phyloP scores from a whole-genome alignment of 2,797 vertebrate genomes.

The Etheostoma perlongum region DNA sequence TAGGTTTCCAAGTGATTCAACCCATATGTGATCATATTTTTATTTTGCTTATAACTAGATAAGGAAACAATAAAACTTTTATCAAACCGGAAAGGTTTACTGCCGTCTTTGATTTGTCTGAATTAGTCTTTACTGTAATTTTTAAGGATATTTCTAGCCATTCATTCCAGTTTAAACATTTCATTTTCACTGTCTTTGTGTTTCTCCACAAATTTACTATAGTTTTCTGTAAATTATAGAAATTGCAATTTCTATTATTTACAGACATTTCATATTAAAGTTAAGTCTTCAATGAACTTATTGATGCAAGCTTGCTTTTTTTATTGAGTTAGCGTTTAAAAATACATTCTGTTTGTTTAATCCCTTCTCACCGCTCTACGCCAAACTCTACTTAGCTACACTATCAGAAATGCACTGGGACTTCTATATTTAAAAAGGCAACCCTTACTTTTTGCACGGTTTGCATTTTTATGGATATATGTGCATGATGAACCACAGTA shows the following conservation, averaged over 20 bases:
- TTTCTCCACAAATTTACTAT: too few relatives aligned
- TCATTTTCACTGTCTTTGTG: too few relatives aligned
- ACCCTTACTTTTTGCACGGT: background rate
- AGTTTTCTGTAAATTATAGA: too few relatives aligned
- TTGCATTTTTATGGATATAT: background rate
- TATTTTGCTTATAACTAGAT: slow-evolving; percentile 70
- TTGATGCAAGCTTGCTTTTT: background rate
- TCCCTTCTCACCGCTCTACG: background rate
- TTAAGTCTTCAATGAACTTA: background rate
- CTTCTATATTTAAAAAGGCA: background rate
- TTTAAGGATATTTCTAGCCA: background rate
- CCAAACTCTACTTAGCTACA: background rate
- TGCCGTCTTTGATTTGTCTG: slow-evolving; percentile 78
- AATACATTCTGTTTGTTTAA: too few relatives aligned
- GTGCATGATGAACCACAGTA: background rate
- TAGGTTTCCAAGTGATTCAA: slow-evolving; percentile 27
- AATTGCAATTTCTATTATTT: too few relatives aligned
- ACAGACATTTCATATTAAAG: background rate
- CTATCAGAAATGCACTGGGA: background rate
- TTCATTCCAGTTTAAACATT: background rate
- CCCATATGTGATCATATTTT: slow-evolving; percentile 67
- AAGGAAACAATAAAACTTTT: slow-evolving; percentile 82
- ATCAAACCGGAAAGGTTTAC: slow-evolving; percentile 69
- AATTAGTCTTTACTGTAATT: slow-evolving; percentile 46
- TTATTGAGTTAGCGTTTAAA: background rate